Evolutionary conservation across 30 jellyfish, hydroid and myxozoan species (phyloP), one percentile per base, ranked within the genome.

Genomic region (Cassiopea andromeda): DNA sequence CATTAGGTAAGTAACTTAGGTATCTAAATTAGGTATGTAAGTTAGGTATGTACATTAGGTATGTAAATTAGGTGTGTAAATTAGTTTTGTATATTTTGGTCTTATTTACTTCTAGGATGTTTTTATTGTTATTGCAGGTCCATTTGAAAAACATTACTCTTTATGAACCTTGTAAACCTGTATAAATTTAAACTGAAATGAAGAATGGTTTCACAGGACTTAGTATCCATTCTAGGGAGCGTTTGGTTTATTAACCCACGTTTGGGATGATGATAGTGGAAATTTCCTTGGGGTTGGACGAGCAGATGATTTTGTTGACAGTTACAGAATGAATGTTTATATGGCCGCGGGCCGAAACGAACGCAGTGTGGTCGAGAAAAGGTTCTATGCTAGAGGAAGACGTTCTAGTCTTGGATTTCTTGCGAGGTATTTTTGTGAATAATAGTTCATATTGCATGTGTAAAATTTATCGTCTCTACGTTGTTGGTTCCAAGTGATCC

Each of bases 211-310:
- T 48, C 14, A 15, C 61, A 54, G 7, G 64, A 10, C 12, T 54
- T 54, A 3, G 12, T 54, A 5, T 87, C 45, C 70, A 17, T 75
- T 83, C 45, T 18, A 94, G 98, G 95, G 94, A 47, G 97, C 97
- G 12, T 85, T 94, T 80, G 97, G 98, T 17, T 68, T 94, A n/a
- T 18, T 50, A 18, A 75, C 73, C 17, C 91, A 94, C 2, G 98
- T 90, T 2, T 94, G 98, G 98, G 98, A 94, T 85, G 98, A 94
- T 76, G 98, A 94, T 58, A 5, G 71, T 48, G 84, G 84, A 7
- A 85, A 85, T n/a, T 57, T 83, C 73, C 60, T 77, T 14, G 97
- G 90, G 17, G 69, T 86, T 58, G 98, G 98, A 7, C 60, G 93
- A 7, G 93, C 82, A 27, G 97, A 89, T 94, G 98, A 89, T n/a